Evolutionary conservation across 2,113 vertebrate species (phyloP), one percentile per base, ranked within the genome.

Genomic region (Calidris pugnax): DNA sequence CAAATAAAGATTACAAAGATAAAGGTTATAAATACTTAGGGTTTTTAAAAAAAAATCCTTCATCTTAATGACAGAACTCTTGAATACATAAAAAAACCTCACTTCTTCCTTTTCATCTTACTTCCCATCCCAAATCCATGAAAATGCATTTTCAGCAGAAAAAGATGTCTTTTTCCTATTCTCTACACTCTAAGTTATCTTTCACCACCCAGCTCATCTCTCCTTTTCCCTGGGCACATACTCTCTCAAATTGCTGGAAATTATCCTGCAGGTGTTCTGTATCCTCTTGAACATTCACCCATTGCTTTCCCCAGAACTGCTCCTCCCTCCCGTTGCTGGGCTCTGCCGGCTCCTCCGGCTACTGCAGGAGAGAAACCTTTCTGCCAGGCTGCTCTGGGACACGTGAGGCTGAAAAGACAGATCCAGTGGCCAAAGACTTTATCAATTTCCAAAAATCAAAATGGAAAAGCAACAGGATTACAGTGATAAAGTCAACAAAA

Each of bases 331-430:
- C 59, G 16, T 1, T 51, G 28, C 48, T 20, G 27, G 35, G 37
- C 78, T 56, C 19, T 30, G 43, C 12, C 53, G 14, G 3, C 43
- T 12, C 5, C 28, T 32, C 24, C 77, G 48, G 48, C 28, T 30
- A 35, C 0, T 10, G 30, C 2, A 77, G 30, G 60, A 53, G 17
- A 48, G 4, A 1, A n/a, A 8, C 7, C 1, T 10, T 57, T 14
- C 24, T 5, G 8, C n/a, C 22, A 8, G 15, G 8, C 53, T 60
- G 57, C 72, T 50, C 59, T 3, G 32, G 17, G 0, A 2, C 3
- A 33, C 6, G 12, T 9, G 24, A 63, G 30, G 43, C 68, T 69
- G n/a, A 28, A 53, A 80, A 80, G 73, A 17, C 37, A 14, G 48
- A 10, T 74, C 43, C 87, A 59, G 20, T 2, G 16, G 7, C 60